These are phyloP conservation scores for Elanoides forficatus DNA, from an alignment of 2,113 vertebrate species.

Conservation along the genomic window DNA sequence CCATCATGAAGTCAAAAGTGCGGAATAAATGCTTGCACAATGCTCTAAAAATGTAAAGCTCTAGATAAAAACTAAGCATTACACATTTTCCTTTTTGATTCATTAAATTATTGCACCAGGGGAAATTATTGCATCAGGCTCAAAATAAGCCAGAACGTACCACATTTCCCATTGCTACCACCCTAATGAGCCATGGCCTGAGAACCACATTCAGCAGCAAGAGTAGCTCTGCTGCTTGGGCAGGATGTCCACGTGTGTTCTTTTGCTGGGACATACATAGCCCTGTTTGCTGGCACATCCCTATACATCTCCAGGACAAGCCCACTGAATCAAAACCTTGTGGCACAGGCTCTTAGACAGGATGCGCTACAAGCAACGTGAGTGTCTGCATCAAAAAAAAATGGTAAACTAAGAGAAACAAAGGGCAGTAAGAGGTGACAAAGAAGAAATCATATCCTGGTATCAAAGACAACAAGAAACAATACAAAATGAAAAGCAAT, in stretches of 20 bases:
- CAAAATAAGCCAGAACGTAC: not conserved
- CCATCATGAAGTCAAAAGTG: not conserved
- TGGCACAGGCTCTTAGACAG: not conserved
- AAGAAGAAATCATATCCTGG: not conserved
- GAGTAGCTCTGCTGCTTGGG: not conserved
- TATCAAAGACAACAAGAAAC: not conserved
- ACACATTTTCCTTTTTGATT: slow-evolving; percentile 17
- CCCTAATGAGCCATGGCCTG: not conserved
- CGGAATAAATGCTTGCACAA: not conserved
- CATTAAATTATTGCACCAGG: not conserved
- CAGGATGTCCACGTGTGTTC: not conserved
- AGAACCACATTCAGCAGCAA: not conserved
- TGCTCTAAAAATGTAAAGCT: not conserved
- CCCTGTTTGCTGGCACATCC: not conserved
- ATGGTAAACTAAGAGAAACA: not conserved
- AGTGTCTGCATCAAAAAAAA: not conserved
- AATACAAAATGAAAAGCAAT: not conserved
- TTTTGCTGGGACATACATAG: not conserved
- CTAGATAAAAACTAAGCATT: not conserved
- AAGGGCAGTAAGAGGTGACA: not conserved
- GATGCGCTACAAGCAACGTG: not conserved
- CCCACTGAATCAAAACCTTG: not conserved
- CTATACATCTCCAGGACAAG: not conserved
- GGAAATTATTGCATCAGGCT: not conserved
- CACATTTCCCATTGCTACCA: not conserved